phyloP scores from a whole-genome alignment of 2,113 vertebrate species.

The Hepsetus odoe region DNA sequence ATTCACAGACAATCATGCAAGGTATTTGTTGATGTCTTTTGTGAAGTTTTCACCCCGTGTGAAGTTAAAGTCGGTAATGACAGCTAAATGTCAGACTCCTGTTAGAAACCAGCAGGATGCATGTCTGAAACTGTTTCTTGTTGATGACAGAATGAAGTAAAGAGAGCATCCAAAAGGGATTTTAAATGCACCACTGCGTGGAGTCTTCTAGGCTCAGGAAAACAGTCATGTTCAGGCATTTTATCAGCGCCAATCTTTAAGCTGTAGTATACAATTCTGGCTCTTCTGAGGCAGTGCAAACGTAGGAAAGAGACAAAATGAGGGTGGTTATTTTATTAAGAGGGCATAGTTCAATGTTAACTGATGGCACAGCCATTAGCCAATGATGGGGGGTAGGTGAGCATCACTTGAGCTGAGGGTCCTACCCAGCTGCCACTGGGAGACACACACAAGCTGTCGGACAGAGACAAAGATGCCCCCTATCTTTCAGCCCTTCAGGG shows the following conservation, averaged over 20 bases:
- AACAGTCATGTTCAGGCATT: not conserved
- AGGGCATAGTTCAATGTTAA: slow-evolving; percentile 78
- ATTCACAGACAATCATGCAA: not conserved
- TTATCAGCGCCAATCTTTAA: not conserved
- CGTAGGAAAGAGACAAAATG: slow-evolving; percentile 5
- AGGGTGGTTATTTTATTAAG: slow-evolving; percentile 51
- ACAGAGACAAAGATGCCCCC: slow-evolving; percentile 65
- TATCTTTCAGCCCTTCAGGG: slow-evolving; percentile 53
- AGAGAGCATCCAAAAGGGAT: not conserved
- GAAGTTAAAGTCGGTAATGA: slow-evolving; percentile 27
- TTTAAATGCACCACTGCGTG: not conserved
- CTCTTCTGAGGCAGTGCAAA: slow-evolving; percentile 23
- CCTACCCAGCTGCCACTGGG: slow-evolving; percentile 77
- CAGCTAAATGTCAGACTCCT: slow-evolving; percentile 1
- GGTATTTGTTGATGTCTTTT: slow-evolving; percentile 18
- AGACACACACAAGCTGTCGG: slow-evolving; percentile 76
- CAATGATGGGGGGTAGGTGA: slow-evolving; percentile 63
- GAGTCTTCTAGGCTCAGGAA: not conserved
- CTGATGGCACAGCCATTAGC: slow-evolving; percentile 61
- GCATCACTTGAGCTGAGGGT: slow-evolving; percentile 60
- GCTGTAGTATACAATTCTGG: not conserved
- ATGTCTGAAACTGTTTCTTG: slow-evolving; percentile 2
- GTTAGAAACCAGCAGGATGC: slow-evolving; percentile 3
- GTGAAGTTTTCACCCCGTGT: slow-evolving; percentile 4
- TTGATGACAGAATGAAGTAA: slow-evolving; percentile 25